phyloP scores from a whole-genome alignment of 2,888 invertebrate genomes.

The Alsophila aescularia region DNA sequence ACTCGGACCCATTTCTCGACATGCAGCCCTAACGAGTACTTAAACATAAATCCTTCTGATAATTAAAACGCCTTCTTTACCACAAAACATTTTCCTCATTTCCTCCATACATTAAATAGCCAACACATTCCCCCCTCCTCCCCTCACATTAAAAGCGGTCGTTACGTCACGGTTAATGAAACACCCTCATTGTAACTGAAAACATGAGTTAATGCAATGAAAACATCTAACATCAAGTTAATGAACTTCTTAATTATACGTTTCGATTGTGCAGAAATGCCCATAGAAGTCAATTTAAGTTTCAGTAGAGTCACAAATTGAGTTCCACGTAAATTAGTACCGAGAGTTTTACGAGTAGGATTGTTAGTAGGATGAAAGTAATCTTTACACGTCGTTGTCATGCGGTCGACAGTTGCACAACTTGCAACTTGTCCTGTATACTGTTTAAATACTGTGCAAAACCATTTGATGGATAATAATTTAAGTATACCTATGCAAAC shows the following conservation, averaged over 20 bases:
- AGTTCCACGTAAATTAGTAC: not conserved
- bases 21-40: too few relatives aligned
- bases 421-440: too few relatives aligned
- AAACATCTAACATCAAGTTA: constrained; percentile 17
- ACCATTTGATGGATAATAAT: too few relatives aligned
- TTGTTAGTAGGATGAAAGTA: too few relatives aligned
- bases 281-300: not conserved
- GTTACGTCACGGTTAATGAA: constrained; percentile 60
- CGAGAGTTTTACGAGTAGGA: not conserved
- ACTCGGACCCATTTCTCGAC: too few relatives aligned
- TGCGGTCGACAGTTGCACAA: too few relatives aligned
- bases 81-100: constrained; percentile 23
- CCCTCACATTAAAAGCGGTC: constrained; percentile 45
- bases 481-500: too few relatives aligned
- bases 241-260: constrained; percentile 13
- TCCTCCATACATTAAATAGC: constrained; percentile 39
- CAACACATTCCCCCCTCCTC: constrained; percentile 45
- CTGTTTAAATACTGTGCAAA: too few relatives aligned
- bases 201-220: constrained; percentile 30
- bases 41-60: too few relatives aligned
- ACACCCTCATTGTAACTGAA: constrained; percentile 50
- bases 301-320: not conserved
- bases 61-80: not conserved
- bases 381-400: too few relatives aligned
- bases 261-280: not conserved